phyloP scores from a whole-genome alignment of 2,113 vertebrate species.

The Oncorhynchus masou region DNA sequence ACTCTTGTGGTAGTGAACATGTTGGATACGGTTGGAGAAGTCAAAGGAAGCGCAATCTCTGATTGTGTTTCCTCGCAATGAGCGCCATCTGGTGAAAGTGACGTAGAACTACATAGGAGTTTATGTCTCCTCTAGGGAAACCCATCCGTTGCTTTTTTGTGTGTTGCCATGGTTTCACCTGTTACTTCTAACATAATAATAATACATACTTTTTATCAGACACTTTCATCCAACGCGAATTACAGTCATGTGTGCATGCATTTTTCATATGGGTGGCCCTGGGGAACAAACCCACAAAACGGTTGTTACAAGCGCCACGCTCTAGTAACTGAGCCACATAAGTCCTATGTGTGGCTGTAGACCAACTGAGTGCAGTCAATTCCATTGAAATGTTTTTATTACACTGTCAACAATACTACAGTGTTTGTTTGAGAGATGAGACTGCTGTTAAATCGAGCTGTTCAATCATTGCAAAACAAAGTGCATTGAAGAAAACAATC shows the following conservation, averaged over 20 bases:
- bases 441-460: slow-evolving; percentile 3
- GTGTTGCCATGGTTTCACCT: background rate
- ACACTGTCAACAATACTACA: background rate
- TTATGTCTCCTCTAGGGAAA: background rate
- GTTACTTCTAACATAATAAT: too few species aligned
- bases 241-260: too few species aligned
- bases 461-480: background rate
- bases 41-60: background rate
- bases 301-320: too few species aligned
- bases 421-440: background rate
- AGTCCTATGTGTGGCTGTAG: too few species aligned
- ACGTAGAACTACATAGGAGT: background rate
- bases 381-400: background rate
- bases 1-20: background rate
- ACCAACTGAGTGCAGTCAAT: too few species aligned
- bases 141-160: too few species aligned
- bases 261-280: too few species aligned
- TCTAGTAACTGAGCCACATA: too few species aligned
- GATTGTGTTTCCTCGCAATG: slow-evolving; percentile 38
- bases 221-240: too few species aligned
- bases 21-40: background rate
- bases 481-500: slow-evolving; percentile 3
- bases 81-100: slow-evolving; percentile 59
- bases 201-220: too few species aligned
- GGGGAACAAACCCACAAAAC: too few species aligned